Evolutionary conservation across 1,140 invertebrate species (phyloP).

Genomic region (Pogonognathellus flavescens): DNA sequence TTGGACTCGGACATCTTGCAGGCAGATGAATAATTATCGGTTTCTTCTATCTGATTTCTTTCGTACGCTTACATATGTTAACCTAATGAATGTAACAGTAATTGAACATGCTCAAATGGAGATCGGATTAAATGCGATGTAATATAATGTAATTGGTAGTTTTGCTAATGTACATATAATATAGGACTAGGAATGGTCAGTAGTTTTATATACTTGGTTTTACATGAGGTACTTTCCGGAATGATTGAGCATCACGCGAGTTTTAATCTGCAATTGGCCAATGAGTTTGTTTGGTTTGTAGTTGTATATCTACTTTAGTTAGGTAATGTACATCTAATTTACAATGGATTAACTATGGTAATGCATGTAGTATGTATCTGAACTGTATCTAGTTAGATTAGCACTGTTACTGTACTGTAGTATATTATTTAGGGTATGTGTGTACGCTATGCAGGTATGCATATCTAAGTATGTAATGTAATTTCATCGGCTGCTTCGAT

Average conservation of each 20-base stretch:
- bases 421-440: not conserved
- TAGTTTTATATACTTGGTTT: constrained; percentile 48
- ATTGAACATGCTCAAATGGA: constrained; percentile 48
- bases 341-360: constrained; percentile 22
- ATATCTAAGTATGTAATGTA: constrained; percentile 45
- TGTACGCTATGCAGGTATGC: constrained; percentile 13
- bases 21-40: constrained; percentile 46
- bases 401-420: constrained; percentile 26
- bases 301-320: constrained; percentile 32
- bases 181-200: constrained; percentile 42
- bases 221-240: constrained; percentile 50
- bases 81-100: constrained; percentile 49
- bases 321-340: constrained; percentile 39
- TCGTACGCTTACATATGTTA: constrained; percentile 17
- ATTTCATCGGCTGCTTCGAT: constrained; percentile 46
- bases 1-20: constrained; percentile 47
- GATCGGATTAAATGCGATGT: constrained; percentile 48
- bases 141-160: constrained; percentile 49
- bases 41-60: constrained; percentile 32
- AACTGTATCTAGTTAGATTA: constrained; percentile 17
- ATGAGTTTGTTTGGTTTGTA: constrained; percentile 50
- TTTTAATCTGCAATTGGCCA: constrained; percentile 49
- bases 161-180: constrained; percentile 37
- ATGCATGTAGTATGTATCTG: not conserved
- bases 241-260: constrained; percentile 54